Evolutionary conservation across 2,113 vertebrate genomes (phyloP), one percentile per base, ranked within the genome.

Genomic region (Uria lomvia): DNA sequence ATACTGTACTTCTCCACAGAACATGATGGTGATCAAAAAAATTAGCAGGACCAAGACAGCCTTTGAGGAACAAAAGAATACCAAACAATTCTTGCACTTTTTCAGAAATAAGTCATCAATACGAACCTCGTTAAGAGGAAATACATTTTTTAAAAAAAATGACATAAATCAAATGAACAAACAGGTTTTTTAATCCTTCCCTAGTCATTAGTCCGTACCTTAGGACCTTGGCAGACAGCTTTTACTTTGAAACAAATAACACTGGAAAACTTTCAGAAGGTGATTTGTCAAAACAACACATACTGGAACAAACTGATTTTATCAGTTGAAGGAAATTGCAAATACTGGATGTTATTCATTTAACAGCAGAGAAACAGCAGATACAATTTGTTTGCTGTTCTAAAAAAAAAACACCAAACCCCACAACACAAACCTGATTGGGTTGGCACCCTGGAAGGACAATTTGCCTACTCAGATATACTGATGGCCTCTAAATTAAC

Each of bases 1-100:
- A 0, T 5, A 3, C 34, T 0, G 2, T 4, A 1, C 12, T 14
- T 0, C 65, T 18, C n/a, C 2, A 2, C 63, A 5, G 52, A 56
- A 5, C 19, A 8, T 7, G n/a, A 1, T 3, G 8, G 3, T 0
- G 3, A 11, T 1, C 17, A 8, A 5, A 52, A 52, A 42, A 40
- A 65, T 3, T 0, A 9, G 36, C 1, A 20, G 8, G 32, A 8
- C 6, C 11, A 9, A 43, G 42, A 30, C 5, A 17, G 36, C 22
- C 2, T 38, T 15, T 21, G 38, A 58, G 49, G 34, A 68, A 36
- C 10, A 17, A 30, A 52, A 63, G 15, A 13, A 1, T n/a, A 49
- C 17, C 0, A 1, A 68, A 38, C 45, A 52, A 40, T 20, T 30
- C 11, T 24, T 38, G 26, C 5, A 10, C 24, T 73, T 70, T 36